A percentile compares a stretch with the other conserved stretches of the same genome.
phyloP scores from a whole-genome alignment of 1,140 invertebrate species.

The Polypedilum vanderplanki region DNA sequence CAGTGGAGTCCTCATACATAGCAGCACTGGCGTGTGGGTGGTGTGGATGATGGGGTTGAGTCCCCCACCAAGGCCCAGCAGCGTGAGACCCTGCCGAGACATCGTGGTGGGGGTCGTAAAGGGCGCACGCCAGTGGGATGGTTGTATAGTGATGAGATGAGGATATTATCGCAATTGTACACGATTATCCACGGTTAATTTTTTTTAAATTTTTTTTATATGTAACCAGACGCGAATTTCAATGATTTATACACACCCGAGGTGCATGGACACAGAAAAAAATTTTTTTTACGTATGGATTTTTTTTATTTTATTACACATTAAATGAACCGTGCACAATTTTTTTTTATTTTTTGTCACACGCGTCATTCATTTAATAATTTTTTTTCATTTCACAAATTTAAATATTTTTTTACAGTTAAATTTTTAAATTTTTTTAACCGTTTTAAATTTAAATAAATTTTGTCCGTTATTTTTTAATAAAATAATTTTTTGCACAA shows the following conservation, averaged over 20 bases:
- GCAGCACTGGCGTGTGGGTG: conserved; percentile 32
- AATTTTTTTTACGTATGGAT: conserved; percentile 19
- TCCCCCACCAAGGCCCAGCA: conserved; percentile 46
- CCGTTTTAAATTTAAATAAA: neutral
- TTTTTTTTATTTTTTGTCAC: conserved; percentile 2
- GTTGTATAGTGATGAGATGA: conserved; percentile 45
- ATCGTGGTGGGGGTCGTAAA: conserved; percentile 45
- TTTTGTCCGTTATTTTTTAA: neutral
- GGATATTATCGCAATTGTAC: conserved; percentile 45
- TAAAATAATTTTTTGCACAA: conserved; percentile 9
- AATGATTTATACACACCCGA: neutral
- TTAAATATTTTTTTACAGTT: neutral
- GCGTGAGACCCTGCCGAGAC: conserved; percentile 46
- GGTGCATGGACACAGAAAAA: conserved; percentile 30
- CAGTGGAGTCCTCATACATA: conserved; percentile 31
- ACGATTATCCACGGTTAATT: neutral
- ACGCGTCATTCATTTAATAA: neutral
- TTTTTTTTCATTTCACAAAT: neutral
- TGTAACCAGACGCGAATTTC: neutral
- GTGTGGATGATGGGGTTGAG: conserved; percentile 38
- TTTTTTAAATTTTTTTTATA: neutral
- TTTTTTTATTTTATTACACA: neutral
- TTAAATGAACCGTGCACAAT: neutral
- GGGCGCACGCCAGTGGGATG: conserved; percentile 46
- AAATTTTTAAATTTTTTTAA: conserved; percentile 1